These are phyloP conservation scores for Enteromius paludinosus DNA, from an alignment of 2,797 vertebrate species.

Conservation along the genomic window DNA sequence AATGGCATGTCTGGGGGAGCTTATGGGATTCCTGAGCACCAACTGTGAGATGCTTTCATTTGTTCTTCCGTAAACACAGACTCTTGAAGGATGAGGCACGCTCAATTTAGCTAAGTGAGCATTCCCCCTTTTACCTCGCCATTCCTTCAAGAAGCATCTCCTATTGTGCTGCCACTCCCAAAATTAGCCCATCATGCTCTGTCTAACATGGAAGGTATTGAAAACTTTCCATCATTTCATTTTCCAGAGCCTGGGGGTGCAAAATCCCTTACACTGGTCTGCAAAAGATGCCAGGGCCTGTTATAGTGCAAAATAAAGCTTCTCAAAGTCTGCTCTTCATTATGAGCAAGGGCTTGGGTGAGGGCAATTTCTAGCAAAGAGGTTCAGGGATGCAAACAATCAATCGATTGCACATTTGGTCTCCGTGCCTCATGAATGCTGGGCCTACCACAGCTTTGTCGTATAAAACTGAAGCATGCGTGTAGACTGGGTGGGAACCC, in stretches of 20 bases:
- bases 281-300: constrained; percentile 68
- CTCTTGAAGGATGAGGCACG: constrained; percentile 75
- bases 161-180: constrained; percentile 48
- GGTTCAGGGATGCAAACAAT: constrained; percentile 63
- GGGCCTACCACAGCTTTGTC: constrained; percentile 39
- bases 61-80: constrained; percentile 67
- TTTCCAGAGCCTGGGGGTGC: constrained; percentile 63
- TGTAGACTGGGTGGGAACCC: constrained; percentile 22
- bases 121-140: constrained; percentile 39
- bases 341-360: constrained; percentile 56
- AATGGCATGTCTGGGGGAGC: constrained; percentile 61
- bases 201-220: constrained; percentile 41
- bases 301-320: constrained; percentile 70
- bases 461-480: constrained; percentile 31
- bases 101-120: constrained; percentile 77
- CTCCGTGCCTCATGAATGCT: constrained; percentile 23
- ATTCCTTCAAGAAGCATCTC: constrained; percentile 50
- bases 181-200: constrained; percentile 35
- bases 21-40: constrained; percentile 50
- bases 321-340: constrained; percentile 72
- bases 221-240: constrained; percentile 69
- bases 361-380: constrained; percentile 55
- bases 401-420: constrained; percentile 70
- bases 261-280: constrained; percentile 53
- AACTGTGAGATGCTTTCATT: constrained; percentile 64